phyloP scores from a whole-genome alignment of 2,113 vertebrate genomes.

The Ibidorhyncha struthersii region DNA sequence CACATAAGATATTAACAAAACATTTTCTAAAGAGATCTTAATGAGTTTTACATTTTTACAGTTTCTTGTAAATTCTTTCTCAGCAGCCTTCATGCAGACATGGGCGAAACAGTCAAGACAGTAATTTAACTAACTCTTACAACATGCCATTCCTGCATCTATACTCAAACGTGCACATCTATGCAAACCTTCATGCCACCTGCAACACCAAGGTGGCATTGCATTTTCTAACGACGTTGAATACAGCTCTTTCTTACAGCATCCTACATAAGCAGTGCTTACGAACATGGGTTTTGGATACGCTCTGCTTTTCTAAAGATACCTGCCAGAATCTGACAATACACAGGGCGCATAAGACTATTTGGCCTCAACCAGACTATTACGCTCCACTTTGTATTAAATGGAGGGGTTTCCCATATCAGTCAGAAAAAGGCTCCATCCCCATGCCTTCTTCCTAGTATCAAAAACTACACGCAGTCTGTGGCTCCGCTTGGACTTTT shows the following conservation, averaged over 20 bases:
- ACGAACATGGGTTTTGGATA: neutral
- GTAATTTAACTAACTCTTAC: neutral
- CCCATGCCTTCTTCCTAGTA: neutral
- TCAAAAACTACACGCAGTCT: neutral
- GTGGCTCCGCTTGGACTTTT: neutral
- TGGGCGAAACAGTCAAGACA: neutral
- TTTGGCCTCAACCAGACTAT: neutral
- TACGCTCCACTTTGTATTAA: neutral
- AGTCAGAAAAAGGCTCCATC: neutral
- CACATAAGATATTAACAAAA: neutral
- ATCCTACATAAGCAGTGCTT: neutral
- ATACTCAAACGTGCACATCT: neutral
- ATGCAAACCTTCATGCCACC: neutral
- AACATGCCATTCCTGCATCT: neutral
- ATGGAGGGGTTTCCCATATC: neutral
- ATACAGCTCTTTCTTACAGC: neutral
- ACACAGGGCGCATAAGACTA: neutral
- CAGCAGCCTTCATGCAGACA: neutral
- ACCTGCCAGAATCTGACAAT: neutral
- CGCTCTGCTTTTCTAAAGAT: neutral
- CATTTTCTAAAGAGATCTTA: neutral
- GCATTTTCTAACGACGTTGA: neutral
- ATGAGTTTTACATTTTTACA: neutral
- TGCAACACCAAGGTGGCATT: neutral
- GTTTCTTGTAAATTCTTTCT: neutral